A percentile compares a stretch with the other conserved stretches of the same genome.
Conservation (phyloP, 2,113 vertebrate genomes). For the Ursus arctos region DNA sequence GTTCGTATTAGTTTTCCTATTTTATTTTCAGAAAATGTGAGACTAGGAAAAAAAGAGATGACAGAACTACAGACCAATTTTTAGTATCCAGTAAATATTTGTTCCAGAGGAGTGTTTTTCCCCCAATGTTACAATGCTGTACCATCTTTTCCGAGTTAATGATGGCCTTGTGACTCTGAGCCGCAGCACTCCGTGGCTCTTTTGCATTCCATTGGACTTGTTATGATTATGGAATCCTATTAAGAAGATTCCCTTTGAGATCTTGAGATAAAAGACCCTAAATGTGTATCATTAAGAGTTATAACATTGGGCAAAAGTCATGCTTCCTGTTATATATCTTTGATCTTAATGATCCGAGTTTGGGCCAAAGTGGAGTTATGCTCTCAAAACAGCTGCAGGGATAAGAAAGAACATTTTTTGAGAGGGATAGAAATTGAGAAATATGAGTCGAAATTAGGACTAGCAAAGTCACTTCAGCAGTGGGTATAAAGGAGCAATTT, state of each 20-base stretch:
- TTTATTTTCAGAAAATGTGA: slow-evolving; percentile 21
- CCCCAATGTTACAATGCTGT: background rate
- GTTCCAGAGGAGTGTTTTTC: background rate
- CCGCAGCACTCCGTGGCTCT: background rate
- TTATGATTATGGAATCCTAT: slow-evolving; percentile 9
- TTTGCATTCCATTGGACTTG: background rate
- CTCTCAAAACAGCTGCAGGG: background rate
- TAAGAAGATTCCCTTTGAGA: slow-evolving; percentile 60
- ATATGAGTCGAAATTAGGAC: slow-evolving; percentile 53
- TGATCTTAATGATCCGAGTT: slow-evolving; percentile 57
- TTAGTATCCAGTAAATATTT: background rate
- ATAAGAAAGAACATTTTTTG: slow-evolving; percentile 52
- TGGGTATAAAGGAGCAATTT: background rate
- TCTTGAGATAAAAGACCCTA: slow-evolving; percentile 22
- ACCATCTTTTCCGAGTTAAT: background rate
- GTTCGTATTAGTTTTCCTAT: background rate
- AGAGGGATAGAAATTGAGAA: slow-evolving; percentile 14
- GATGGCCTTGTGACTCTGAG: background rate
- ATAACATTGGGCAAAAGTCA: background rate
- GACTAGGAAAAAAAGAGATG: background rate
- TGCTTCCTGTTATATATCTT: slow-evolving; percentile 6
- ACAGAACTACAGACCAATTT: background rate
- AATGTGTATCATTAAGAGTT: background rate
- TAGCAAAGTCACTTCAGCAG: slow-evolving; percentile 25
- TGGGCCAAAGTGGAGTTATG: slow-evolving; percentile 16